Evolutionary conservation across 2,888 invertebrate species (phyloP), one percentile per base, ranked within the genome.

Genomic region (Stenichneumon culpator): DNA sequence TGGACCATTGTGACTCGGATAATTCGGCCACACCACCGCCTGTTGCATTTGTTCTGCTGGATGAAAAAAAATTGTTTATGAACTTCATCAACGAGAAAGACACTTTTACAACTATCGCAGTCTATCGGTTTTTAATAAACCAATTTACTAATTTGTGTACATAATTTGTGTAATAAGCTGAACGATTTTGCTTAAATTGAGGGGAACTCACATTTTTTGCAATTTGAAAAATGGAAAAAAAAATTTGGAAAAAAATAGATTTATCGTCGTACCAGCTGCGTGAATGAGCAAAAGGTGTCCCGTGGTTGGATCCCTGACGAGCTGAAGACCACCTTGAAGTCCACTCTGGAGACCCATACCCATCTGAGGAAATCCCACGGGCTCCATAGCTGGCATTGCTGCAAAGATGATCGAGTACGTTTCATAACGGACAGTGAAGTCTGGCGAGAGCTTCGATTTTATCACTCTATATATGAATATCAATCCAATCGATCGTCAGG

Each of bases 281-380:
- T 97, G 97, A 89, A 98, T 95, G 87, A 98, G 96, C 87, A 98
- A 95, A 85, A 98, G 95, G 89, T 97, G 97, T 67, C 98, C 98
- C 3, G 97, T 97, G 28, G 97, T 95, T 44, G 98, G 97, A 93
- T 98, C 98, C 87, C 98, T 96, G 73, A 97, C 97, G 91, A 98
- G 95, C 94, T 98, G 98, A 94, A 92, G 84, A 22, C 92, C 89
- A 82, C 92, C 89, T 86, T 93, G 93, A 73, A 89, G 87, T 67
- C 85, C 82, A 28, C 82, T 72, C 44, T 85, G 85, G 68, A 93
- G 91, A 67, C 93, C 93, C 60, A 93, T 91, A 50, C 93, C 93
- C 90, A 93, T 91, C 84, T 93, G 93, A 22, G 93, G 92, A 86
- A 97, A 97, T 82, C 98, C 98, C 83, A 97, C 96, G 82, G 97